Base-by-base conservation (phyloP, 1,140 invertebrate genomes). In the Pararge aegeria region DNA sequence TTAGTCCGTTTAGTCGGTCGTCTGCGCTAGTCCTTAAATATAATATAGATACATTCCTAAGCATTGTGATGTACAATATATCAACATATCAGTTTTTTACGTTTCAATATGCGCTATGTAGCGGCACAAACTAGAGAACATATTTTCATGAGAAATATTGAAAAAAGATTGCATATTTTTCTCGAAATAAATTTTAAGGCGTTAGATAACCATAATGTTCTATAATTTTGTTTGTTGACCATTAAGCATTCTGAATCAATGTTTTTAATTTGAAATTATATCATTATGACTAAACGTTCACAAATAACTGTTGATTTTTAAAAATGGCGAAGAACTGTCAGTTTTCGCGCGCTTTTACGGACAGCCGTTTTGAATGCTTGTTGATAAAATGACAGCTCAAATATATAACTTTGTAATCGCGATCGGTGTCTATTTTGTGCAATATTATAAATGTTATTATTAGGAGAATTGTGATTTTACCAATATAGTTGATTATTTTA, bases 401-500 rank as follows among this genome's bases (percentile, higher is more conserved):
- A 72, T 49, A 50, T 66, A 44, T 69, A 72, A 63, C 46, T 42
- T 65, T 68, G 51, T 72, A 73, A 70, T 68, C 62, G 75, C 78
- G 64, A 49, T 83, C 73, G 66, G 63, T 87, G 81, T 87, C 73
- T 83, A 81, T 75, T 71, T 78, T 78, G 74, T 83, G 84, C 82
- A 87, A 83, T 83, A 78, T 75, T 66, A 72, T 77, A 67, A 77
- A 85, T 80, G 73, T 81, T 82, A 80, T 70, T 61, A 85, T 81
- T 88, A 87, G 83, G 82, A 75, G 63, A 85, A 88, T 80, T 88
- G 85, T 88, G 85, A 88, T 88, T 87, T 80, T 83, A 85, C 75
- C 69, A 75, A 75, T 77, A 88, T 85, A 83, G 81, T 80, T 80
- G 75, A 70, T 77, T 84, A 84, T 83, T 83, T 81, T 81, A 77